Percentiles rank a stretch among this genome's conserved stretches.
These are phyloP conservation scores for Aeoliscus strigatus DNA, from an alignment of 2,797 vertebrate genomes.

Conservation along the genomic window DNA sequence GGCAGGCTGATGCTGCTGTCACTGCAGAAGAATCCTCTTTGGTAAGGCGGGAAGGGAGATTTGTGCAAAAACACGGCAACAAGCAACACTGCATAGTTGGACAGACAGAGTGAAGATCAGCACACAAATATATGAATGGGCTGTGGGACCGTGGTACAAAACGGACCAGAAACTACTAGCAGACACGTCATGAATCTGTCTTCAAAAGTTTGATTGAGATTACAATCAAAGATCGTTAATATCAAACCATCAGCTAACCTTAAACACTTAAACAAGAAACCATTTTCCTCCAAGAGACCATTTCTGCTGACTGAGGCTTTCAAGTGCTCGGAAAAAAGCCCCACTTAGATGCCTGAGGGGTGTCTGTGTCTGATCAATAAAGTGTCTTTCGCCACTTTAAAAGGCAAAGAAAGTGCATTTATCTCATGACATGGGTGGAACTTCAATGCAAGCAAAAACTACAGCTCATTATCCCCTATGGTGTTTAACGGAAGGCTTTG, in stretches of 20 bases:
- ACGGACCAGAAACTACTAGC: too few species aligned
- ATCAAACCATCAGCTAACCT: too few species aligned
- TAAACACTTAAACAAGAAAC: too few species aligned
- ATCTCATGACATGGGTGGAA: conserved; percentile 37
- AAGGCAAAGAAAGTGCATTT: conserved; percentile 39
- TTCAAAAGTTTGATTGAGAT: too few species aligned
- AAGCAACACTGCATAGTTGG: conserved; percentile 73
- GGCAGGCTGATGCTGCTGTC: conserved; percentile 67
- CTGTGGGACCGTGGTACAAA: too few species aligned
- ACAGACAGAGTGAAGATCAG: conserved; percentile 45
- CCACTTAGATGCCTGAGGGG: conserved; percentile 25
- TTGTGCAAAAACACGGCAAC: conserved; percentile 70
- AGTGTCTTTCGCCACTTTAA: conserved; percentile 40
- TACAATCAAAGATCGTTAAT: too few species aligned
- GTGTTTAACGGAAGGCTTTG: conserved; percentile 39
- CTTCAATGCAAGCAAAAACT: conserved; percentile 27
- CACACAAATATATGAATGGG: too few species aligned
- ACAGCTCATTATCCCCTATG: conserved; percentile 29
- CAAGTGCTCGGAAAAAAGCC: conserved; percentile 48
- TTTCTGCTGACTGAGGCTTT: conserved; percentile 38
- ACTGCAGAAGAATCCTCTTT: conserved; percentile 74
- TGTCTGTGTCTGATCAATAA: conserved; percentile 47
- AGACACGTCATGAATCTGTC: too few species aligned
- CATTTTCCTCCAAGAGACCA: too few species aligned
- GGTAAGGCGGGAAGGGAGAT: conserved; percentile 65